Conservation (phyloP, 2,113 vertebrate genomes). For the Trogon surrucura region DNA sequence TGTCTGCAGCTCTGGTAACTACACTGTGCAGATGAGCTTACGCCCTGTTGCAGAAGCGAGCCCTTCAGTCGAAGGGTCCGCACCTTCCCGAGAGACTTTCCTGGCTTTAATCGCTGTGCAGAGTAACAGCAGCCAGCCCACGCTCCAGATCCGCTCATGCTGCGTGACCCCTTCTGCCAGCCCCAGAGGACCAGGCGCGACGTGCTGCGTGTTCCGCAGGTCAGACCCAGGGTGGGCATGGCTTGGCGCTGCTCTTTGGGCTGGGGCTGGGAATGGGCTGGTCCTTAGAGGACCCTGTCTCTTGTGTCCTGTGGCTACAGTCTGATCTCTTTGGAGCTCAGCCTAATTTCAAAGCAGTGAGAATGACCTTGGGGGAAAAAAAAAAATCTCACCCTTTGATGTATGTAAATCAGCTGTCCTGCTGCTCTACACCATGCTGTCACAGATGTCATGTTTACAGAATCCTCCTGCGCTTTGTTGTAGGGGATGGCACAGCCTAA, state of each 20-base stretch:
- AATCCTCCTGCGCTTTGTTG: background rate
- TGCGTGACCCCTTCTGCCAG: constrained; percentile 66
- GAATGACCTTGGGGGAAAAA: background rate
- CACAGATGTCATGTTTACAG: background rate
- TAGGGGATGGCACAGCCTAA: background rate
- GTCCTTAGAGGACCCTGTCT: background rate
- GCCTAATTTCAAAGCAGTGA: background rate
- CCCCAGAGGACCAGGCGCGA: constrained; percentile 25
- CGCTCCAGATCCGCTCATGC: constrained; percentile 73
- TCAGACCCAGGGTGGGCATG: background rate
- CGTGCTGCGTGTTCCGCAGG: constrained; percentile 78
- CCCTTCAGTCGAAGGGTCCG: background rate
- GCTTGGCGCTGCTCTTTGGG: background rate
- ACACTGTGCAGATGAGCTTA: constrained; percentile 77
- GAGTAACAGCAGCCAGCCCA: constrained; percentile 70
- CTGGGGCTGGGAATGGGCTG: background rate
- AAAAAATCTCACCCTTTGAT: background rate
- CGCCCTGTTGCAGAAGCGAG: constrained; percentile 1
- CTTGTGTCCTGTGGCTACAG: background rate
- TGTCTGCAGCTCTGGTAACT: constrained; percentile 75
- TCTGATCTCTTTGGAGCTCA: background rate
- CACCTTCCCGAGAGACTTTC: constrained; percentile 45
- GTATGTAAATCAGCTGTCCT: fast-evolving
- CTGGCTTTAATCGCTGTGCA: constrained; percentile 70
- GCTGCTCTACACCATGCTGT: fast-evolving